phyloP scores from a whole-genome alignment of 2,797 vertebrate genomes.

The Pteropus rufus region DNA sequence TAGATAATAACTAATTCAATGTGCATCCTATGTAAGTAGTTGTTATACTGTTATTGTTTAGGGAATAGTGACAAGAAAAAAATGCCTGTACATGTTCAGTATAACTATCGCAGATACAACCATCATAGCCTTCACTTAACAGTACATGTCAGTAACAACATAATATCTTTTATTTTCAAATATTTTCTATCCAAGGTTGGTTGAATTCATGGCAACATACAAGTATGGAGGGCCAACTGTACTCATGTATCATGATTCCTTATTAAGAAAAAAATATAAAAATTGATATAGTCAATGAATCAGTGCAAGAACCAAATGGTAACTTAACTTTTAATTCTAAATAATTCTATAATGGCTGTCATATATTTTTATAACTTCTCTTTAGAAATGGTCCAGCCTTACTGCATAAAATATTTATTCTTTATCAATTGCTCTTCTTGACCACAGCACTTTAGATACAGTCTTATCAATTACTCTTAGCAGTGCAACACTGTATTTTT shows the following conservation, averaged over 20 bases:
- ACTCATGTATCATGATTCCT: not conserved
- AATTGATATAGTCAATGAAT: not conserved
- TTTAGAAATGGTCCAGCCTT: not conserved
- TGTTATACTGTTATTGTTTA: not conserved
- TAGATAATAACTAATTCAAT: not conserved
- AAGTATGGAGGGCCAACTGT: not conserved
- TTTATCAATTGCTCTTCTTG: not conserved
- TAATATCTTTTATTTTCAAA: not conserved
- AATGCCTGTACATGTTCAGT: not conserved
- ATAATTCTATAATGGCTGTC: not conserved
- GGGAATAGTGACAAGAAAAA: not conserved
- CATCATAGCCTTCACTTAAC: not conserved
- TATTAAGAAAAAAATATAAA: not conserved
- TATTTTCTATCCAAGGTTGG: not conserved
- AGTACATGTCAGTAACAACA: not conserved
- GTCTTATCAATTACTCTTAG: not conserved
- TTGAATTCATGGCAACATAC: not conserved
- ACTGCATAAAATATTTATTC: not conserved
- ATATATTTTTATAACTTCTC: not conserved
- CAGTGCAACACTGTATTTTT: not conserved
- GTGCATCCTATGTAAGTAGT: not conserved
- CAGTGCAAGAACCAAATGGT: not conserved
- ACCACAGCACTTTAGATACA: not conserved
- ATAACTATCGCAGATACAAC: not conserved
- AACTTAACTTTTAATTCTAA: not conserved